Percentiles rank a stretch among this genome's conserved stretches.
These are phyloP conservation scores for Benitochromis conjunctus DNA, from an alignment of 2,113 vertebrate genomes.

Conservation along the genomic window DNA sequence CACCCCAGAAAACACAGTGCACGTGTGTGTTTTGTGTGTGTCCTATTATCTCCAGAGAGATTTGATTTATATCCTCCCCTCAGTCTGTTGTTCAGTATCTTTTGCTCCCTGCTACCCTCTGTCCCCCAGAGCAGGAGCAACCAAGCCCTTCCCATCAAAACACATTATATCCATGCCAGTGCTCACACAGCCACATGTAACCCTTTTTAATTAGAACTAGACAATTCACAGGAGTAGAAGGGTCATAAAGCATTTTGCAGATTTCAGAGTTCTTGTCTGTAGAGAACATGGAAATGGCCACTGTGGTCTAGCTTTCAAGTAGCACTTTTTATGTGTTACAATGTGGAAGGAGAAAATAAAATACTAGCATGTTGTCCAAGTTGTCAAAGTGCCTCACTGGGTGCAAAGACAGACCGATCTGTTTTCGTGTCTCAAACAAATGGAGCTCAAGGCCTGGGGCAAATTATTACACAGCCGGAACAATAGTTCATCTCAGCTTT, in stretches of 20 bases:
- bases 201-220: slow-evolving; percentile 22
- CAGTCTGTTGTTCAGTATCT: slow-evolving; percentile 64
- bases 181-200: slow-evolving; percentile 13
- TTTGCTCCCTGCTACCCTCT: slow-evolving; percentile 45
- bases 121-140: slow-evolving; percentile 32
- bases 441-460: not conserved
- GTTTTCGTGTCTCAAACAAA: slow-evolving; percentile 1
- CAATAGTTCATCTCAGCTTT: not conserved
- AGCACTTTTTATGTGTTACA: not conserved
- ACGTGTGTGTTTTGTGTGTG: slow-evolving; percentile 22
- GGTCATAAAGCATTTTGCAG: not conserved
- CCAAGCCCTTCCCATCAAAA: slow-evolving; percentile 50
- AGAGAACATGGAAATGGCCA: not conserved
- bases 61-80: slow-evolving; percentile 67
- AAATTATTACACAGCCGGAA: not conserved
- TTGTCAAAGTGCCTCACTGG: not conserved
- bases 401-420: not conserved
- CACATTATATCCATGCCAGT: slow-evolving; percentile 51
- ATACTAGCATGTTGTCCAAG: not conserved
- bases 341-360: not conserved
- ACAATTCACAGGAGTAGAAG: not conserved
- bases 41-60: slow-evolving; percentile 55
- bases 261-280: not conserved
- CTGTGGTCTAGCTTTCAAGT: not conserved
- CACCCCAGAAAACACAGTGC: slow-evolving; percentile 7